Evolutionary conservation across 64 coral and sea anemone species (phyloP).

Genomic region (Pachyseris speciosa): DNA sequence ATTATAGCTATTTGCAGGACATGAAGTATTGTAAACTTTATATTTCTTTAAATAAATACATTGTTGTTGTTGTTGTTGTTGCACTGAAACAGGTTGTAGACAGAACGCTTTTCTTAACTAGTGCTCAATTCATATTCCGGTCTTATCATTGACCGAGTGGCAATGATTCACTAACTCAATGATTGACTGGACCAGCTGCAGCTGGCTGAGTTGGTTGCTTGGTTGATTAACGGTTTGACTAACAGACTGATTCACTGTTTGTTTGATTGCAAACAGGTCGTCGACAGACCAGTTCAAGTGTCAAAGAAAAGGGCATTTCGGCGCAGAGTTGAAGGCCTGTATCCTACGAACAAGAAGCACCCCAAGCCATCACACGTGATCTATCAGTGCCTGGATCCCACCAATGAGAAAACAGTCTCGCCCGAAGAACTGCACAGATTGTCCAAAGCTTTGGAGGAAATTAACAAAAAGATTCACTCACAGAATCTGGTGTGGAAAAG

Average conservation of each 20-base stretch:
- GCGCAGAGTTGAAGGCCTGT: background rate
- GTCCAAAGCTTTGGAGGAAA: constrained; percentile 31
- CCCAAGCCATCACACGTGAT: background rate
- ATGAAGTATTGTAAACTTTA: too few relatives aligned
- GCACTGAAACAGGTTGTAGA: too few relatives aligned
- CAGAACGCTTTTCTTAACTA: too few relatives aligned
- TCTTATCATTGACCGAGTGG: too few relatives aligned
- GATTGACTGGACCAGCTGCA: too few relatives aligned
- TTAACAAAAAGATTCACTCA: constrained; percentile 35
- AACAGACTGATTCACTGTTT: background rate
- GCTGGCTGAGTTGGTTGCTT: background rate
- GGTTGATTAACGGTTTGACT: background rate
- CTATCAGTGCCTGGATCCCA: background rate
- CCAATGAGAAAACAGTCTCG: background rate
- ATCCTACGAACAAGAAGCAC: background rate
- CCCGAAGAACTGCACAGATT: constrained; percentile 10
- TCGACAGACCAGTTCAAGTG: background rate
- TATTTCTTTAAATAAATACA: too few relatives aligned
- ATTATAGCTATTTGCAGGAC: too few relatives aligned
- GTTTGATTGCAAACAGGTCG: background rate
- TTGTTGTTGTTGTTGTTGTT: too few relatives aligned
- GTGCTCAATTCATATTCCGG: too few relatives aligned
- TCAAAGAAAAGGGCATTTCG: constrained; percentile 19
- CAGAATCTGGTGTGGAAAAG: constrained; percentile 38
- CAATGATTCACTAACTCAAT: too few relatives aligned